Percentiles rank a stretch among this genome's conserved stretches.
Conservation (phyloP, 2,888 invertebrate genomes). For the Podotricha telesiphe region DNA sequence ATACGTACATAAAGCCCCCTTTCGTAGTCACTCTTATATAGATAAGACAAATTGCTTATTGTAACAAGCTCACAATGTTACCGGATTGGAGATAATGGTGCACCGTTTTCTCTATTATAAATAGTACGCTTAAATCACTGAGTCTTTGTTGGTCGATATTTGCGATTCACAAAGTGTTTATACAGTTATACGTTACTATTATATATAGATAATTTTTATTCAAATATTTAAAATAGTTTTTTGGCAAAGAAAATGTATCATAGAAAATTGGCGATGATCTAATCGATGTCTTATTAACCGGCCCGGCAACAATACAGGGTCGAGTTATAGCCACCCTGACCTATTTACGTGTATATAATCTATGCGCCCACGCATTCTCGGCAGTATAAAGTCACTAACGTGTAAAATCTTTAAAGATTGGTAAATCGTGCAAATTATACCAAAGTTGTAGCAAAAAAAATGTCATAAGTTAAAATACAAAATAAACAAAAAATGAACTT, state of each 20-base stretch:
- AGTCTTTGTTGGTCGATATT: background rate
- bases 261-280: constrained; percentile 33
- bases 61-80: constrained; percentile 15
- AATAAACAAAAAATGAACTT: too few species aligned
- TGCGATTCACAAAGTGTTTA: background rate
- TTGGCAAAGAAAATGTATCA: constrained; percentile 9
- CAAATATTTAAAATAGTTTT: background rate
- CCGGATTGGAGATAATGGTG: constrained; percentile 16
- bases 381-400: constrained; percentile 60
- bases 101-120: constrained; percentile 17
- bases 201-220: background rate
- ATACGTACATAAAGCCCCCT: background rate
- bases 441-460: background rate
- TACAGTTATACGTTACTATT: background rate
- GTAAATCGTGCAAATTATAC: background rate
- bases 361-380: constrained; percentile 68
- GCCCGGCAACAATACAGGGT: constrained; percentile 44
- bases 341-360: constrained; percentile 72
- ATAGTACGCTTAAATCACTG: background rate
- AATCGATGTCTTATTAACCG: constrained; percentile 27
- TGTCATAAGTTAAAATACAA: too few species aligned
- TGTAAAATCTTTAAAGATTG: constrained; percentile 48
- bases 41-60: constrained; percentile 23
- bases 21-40: background rate
- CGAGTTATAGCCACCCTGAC: constrained; percentile 62